Base-by-base conservation (phyloP, 2,113 vertebrate species). In the Catharus fuscescens region DNA sequence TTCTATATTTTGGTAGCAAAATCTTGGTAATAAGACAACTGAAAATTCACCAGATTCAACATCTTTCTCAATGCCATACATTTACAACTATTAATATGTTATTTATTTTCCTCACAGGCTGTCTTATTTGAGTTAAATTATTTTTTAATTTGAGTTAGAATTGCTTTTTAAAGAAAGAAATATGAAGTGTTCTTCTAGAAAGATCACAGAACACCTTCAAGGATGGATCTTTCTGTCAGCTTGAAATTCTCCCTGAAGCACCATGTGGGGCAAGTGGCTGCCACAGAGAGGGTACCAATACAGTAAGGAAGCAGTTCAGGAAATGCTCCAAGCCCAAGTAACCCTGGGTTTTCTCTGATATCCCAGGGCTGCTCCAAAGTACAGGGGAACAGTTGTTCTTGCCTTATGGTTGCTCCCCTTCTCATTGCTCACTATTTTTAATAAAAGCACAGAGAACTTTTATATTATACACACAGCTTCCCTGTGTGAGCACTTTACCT, bases 401-500 rank as follows among this genome's bases (percentile, higher is more conserved):
- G 31, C n/a, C 90, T 85, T 57, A 45, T 29, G n/a, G 23, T 9
- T 86, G 59, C 32, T 2, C 0, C 26, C 26, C 34, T 80, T 34
- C 34, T 10, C 24, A 38, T 12, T 40, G 50, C 17, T 92, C 66
- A 45, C 48, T 80, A 19, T 65, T 86, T 94, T 62, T 86, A 93
- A 90, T 14, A 57, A 80, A 71, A 86, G 59, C 32, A 80, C 23
- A 78, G 54, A 86, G 64, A 88, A 90, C 34, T 73, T 62, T 53
- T 42, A 4, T 50, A 50, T 77, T 61, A 80, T 36, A 72, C 34
- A 62, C 29, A 86, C 76, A 83, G 72, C 59, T 70, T 88, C n/a
- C 82, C 34, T 78, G n/a, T 71, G 61, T 32, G 69, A 94, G 91
- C 64, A 64, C 60, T 90, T 94, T 88, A 90, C 80, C 82, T 85